Base-by-base conservation (phyloP, 2,888 invertebrate species). In the Caenorhabditis japonica region DNA sequence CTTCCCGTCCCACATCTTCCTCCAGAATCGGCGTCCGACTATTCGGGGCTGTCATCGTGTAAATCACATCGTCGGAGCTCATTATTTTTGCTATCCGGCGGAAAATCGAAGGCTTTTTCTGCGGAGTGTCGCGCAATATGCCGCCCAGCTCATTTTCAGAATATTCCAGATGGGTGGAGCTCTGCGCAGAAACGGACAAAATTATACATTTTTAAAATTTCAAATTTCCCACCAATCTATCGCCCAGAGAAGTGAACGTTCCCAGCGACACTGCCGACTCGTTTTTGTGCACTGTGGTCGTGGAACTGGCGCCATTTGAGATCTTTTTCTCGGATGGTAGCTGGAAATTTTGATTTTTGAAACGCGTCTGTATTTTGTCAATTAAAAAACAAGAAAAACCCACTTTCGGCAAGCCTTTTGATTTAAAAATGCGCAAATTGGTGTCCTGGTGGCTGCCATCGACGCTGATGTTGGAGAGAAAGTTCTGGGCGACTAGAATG, bases 401-500 rank as follows among this genome's bases (percentile, higher is more conserved):
- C 19, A 75, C 75, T 41, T 71, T 76, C 21, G 68, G 71, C 1
- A 77, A 49, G 12, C 77, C 77, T 23, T 68, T 64, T 19, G 69
- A 17, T 17, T 73, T 53, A 53, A 81, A 81, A n/a, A 81, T 78
- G 69, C 74, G 36, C 71, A 90, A 88, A 56, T 91, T 91, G 61
- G 91, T 91, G 76, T 89, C 89, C 19, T 84, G 92, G 89, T 93
- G 92, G 83, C 92, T 93, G 80, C 95, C 95, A 90, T 95, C 95
- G 77, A 96, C 91, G 76, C 95, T 94, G 88, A 97, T 96, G 90
- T 95, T 96, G 59, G 94, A 93, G 84, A 97, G 91, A 91, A 96
- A 97, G 87, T 94, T 93, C 87, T 95, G 92, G 83, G 96, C 96
- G 88, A 95, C 94, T 85, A 94, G 91, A 89, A 94, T 92, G 47